Evolutionary conservation across 2,113 vertebrate species (phyloP).

Genomic region (Zingel zingel): DNA sequence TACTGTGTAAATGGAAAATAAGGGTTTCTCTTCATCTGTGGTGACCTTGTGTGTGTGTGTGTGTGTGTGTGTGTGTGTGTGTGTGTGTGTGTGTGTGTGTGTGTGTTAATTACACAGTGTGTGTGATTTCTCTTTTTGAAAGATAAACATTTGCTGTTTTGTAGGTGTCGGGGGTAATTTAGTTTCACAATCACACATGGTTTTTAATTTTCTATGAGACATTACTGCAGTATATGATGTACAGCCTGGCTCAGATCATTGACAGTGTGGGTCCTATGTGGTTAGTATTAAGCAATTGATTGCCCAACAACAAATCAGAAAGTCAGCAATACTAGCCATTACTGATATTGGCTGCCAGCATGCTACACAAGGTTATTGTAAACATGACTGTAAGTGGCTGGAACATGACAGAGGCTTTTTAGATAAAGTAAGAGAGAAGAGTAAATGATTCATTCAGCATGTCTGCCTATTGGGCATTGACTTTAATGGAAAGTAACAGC

Average conservation of each 20-base stretch:
- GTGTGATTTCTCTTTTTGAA: constrained; percentile 23
- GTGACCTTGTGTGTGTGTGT: constrained; percentile 42
- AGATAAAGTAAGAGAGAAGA: not conserved
- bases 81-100: constrained; percentile 6
- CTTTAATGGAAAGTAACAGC: not conserved
- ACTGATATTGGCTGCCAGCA: not conserved
- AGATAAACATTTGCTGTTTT: not conserved
- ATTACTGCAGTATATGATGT: not conserved
- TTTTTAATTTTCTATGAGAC: not conserved
- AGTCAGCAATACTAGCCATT: not conserved
- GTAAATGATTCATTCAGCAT: not conserved
- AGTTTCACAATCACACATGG: not conserved
- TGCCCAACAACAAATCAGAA: not conserved
- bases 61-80: not conserved
- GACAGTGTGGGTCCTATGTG: not conserved
- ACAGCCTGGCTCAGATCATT: not conserved
- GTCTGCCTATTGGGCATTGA: not conserved
- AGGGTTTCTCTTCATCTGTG: constrained; percentile 31
- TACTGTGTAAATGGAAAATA: constrained; percentile 56
- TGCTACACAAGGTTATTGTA: not conserved
- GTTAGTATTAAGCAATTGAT: not conserved
- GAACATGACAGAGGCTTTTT: not conserved
- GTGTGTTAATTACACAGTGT: constrained; percentile 18
- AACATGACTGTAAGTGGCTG: not conserved
- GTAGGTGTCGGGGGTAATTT: not conserved